Base-by-base conservation (phyloP, 2,888 invertebrate genomes). In the Pristionchus mayeri region DNA sequence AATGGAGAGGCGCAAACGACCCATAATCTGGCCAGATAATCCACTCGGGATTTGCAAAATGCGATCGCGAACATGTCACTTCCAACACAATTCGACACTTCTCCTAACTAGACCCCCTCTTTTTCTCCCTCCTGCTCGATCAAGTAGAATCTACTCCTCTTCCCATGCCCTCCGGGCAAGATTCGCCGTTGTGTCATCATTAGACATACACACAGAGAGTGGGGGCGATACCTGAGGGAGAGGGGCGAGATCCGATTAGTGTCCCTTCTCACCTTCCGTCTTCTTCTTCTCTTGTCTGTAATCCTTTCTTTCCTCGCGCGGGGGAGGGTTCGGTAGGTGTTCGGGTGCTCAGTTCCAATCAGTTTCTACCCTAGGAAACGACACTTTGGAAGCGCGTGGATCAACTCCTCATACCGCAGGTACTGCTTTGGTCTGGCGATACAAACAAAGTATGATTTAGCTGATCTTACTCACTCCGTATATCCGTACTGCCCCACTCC, bases 311-410 rank as follows among this genome's bases (percentile, higher is more conserved):
- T 27, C 63, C n/a, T n/a, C n/a, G n/a, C n/a, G n/a, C n/a, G 11
- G 37, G 60, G 3, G 67, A 9, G 67, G 30, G 37, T 3, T 37
- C 37, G 21, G n/a, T 4, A 3, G 21, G 3, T 30, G 37, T 9
- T 34, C 34, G 13, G 37, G 16, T 3, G 37, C 37, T 27, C 67
- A 34, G 67, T 40, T 67, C 67, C 67, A 40, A 67, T 67, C 67
- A 67, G 67, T 67, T 67, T 67, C 67, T 67, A n/a, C 67, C 34
- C 67, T 27, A 37, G 40, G 67, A 67, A 67, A 67, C 67, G 67
- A 67, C 67, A 37, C 21, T n/a, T 3, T 18, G 18, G 37, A 63
- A 34, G 16, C 37, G 11, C 16, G 40, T n/a, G 16, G 16, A 6
- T 44, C 7, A 13, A 44, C 7, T 40, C 21, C 7, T 18, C 37